Percentiles rank a stretch among this genome's conserved stretches.
Conservation (phyloP, 2,797 vertebrate genomes). For the Sylvia borin region DNA sequence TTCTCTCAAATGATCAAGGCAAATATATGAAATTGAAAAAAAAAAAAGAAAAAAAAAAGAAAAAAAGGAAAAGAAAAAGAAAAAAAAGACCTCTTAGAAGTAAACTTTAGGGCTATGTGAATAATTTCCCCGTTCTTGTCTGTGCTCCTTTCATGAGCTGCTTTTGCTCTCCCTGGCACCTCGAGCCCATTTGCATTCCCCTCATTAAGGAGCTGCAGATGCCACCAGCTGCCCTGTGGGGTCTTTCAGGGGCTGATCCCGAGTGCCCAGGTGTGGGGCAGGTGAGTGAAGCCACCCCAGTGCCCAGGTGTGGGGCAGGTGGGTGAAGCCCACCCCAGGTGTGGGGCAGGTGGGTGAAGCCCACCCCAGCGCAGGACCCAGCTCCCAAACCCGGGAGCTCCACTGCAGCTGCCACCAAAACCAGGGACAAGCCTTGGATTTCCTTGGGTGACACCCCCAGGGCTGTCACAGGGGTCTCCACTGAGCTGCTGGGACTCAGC, state of each 20-base stretch:
- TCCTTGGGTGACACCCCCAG: rapidly evolving
- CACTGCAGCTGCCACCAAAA: no score
- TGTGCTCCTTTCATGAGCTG: slow-evolving; percentile 23
- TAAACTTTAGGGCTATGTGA: slow-evolving; percentile 23
- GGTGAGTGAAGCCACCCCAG: neutral
- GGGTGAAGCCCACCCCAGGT: no score
- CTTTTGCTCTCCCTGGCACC: slow-evolving; percentile 13
- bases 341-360: neutral
- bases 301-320: no score
- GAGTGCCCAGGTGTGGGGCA: neutral
- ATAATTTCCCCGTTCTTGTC: neutral
- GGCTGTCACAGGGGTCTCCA: neutral
- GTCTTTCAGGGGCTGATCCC: neutral
- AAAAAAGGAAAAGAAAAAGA: neutral
- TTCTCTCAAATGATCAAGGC: slow-evolving; percentile 63
- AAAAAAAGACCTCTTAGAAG: slow-evolving; percentile 8
- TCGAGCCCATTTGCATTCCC: slow-evolving; percentile 17
- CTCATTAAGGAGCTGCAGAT: neutral
- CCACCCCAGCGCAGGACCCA: no score
- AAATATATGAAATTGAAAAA: slow-evolving; percentile 40
- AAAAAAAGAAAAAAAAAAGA: neutral
- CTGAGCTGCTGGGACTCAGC: neutral
- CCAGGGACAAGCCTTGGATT: rapidly evolving
- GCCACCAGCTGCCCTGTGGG: neutral
- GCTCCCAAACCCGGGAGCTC: no score